Evolutionary conservation across 2,888 invertebrate genomes (phyloP).

Genomic region (Coelinius sp.): DNA sequence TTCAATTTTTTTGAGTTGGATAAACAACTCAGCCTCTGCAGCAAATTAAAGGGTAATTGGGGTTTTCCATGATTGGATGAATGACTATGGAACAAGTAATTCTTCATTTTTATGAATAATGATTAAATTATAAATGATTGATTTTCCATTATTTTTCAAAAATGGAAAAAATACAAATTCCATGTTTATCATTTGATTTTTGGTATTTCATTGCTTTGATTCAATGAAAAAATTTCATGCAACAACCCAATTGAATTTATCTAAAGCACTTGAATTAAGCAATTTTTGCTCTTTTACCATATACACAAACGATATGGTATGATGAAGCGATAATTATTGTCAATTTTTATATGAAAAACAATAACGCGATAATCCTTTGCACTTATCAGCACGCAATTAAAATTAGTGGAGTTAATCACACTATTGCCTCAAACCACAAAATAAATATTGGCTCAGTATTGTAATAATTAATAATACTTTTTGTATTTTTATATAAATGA

Average conservation of each 20-base stretch:
- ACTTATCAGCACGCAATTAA: slow-evolving; percentile 35
- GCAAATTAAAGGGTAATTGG: background rate
- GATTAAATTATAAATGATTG: too few species aligned
- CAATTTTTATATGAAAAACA: slow-evolving; percentile 9
- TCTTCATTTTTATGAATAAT: too few species aligned
- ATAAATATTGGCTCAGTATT: slow-evolving; percentile 42
- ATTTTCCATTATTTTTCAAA: background rate
- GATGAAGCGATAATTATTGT: slow-evolving; percentile 26
- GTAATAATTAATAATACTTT: slow-evolving; percentile 40
- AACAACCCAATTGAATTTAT: background rate
- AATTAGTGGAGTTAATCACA: slow-evolving; percentile 36
- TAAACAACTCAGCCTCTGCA: background rate
- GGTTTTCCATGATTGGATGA: background rate
- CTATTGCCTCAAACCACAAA: slow-evolving; percentile 39
- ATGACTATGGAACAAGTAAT: background rate
- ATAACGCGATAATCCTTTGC: slow-evolving; percentile 13
- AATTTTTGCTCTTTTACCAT: slow-evolving; percentile 40
- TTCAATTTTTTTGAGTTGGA: background rate
- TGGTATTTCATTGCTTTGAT: too few species aligned
- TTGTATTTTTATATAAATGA: slow-evolving; percentile 48
- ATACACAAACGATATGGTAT: slow-evolving; percentile 38
- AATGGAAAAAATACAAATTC: too few species aligned
- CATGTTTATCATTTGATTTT: too few species aligned
- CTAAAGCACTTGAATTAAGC: background rate
- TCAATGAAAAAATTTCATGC: too few species aligned